Conservation (phyloP, 2,888 invertebrate species). For the Clepsis dumicolana region DNA sequence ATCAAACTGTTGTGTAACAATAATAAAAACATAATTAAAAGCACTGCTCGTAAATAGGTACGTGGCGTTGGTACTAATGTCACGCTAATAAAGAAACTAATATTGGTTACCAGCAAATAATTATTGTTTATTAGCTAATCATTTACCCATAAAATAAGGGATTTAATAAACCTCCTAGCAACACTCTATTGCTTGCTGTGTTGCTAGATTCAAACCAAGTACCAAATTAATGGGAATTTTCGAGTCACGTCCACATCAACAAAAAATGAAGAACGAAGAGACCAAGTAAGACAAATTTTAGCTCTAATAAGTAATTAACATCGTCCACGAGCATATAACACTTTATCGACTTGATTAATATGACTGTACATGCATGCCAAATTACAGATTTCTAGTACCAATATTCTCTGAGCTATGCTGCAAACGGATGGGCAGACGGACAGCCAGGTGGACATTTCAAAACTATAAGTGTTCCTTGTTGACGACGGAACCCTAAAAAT, state of each 20-base stretch:
- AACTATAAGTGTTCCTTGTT: too few relatives aligned
- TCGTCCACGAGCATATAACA: too few relatives aligned
- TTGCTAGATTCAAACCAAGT: not conserved
- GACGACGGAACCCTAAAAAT: too few relatives aligned
- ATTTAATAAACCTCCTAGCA: slow-evolving; percentile 1
- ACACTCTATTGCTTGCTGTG: not conserved
- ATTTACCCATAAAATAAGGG: slow-evolving; percentile 1
- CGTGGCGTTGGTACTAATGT: not conserved
- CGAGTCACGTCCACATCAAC: not conserved
- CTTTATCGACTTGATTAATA: too few relatives aligned
- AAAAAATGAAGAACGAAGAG: not conserved
- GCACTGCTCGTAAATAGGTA: not conserved
- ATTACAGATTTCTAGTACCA: too few relatives aligned
- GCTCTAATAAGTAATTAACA: too few relatives aligned
- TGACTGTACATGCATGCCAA: too few relatives aligned
- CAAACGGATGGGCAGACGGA: too few relatives aligned
- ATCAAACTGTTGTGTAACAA: not conserved
- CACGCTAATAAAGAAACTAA: not conserved
- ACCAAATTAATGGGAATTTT: not conserved
- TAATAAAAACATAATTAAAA: not conserved
- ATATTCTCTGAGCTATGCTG: too few relatives aligned
- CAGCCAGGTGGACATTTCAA: too few relatives aligned
- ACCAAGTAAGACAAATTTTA: too few relatives aligned
- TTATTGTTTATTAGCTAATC: not conserved
- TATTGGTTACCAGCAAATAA: slow-evolving; percentile 8